Evolutionary conservation across 2,888 invertebrate species (phyloP), one percentile per base, ranked within the genome.

Genomic region (Eupithecia vulgata): DNA sequence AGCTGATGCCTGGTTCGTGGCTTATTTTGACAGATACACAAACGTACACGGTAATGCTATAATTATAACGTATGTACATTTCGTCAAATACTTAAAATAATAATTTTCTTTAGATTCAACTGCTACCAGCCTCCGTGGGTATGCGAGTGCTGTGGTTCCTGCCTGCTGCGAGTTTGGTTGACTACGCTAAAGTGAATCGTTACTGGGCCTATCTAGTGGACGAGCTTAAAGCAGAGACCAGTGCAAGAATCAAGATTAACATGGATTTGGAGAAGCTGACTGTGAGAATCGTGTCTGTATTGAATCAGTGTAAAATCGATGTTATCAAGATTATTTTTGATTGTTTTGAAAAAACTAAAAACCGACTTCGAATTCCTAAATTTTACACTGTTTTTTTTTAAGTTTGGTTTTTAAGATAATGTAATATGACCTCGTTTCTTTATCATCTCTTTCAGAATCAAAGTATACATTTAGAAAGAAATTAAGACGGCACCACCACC

Each of bases 141-240:
- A 93, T 91, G 78, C 82, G 74, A 13, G 90, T 94, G 37, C 71
- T 94, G 2, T 83, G 86, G 0, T 90, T 82, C 76, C 74, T 94
- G 0, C 91, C 93, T 1, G 75, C 79, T 13, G 71, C 82, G 0
- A 85, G 87, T 48, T 82, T 91, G 0, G 77, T 64, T 0, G 91
- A 91, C 0, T 91, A 86, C 45, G 87, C 90, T 5, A 82, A 83
- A 1, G 91, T 94, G 1, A 94, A 94, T 76, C 91, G 86, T 68
- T 94, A 94, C 75, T 94, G 93, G 94, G 86, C 90, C 0, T 92
- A 85, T 67, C 80, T 94, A 0, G 86, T 93, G 0, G 93, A 93
- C 0, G 93, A 94, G 62, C 80, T 87, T 1, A 83, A 83, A 34
- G 79, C 84, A 0, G 94, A 94, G 78, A 12, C 86, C 0, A 70